These are phyloP conservation scores for Pandemis cinnamomeana DNA, from an alignment of 2,888 invertebrate genomes.

Conservation along the genomic window DNA sequence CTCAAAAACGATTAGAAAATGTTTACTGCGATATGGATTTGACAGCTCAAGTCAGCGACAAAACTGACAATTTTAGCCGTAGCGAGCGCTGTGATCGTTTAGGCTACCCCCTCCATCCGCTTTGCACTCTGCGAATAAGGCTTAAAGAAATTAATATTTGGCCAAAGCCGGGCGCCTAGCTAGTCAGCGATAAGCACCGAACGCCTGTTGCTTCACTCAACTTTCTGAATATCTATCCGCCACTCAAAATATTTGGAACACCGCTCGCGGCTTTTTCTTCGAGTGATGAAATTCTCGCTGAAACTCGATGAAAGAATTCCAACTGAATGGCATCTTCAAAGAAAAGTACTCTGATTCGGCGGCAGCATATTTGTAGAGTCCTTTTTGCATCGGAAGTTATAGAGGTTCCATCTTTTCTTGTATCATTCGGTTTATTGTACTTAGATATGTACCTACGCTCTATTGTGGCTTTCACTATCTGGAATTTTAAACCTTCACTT, in stretches of 20 bases:
- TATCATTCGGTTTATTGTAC: conserved; percentile 4
- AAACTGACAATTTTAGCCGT: too few relatives aligned
- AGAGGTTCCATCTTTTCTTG: conserved; percentile 22
- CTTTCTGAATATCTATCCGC: conserved; percentile 53
- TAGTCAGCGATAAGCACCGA: background rate
- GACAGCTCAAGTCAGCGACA: too few relatives aligned
- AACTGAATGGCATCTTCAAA: conserved; percentile 39
- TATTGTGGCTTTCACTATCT: too few relatives aligned
- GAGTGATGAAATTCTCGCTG: conserved; percentile 44
- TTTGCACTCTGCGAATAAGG: too few relatives aligned
- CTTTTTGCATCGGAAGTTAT: conserved; percentile 35
- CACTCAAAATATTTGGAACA: conserved; percentile 50
- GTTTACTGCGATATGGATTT: too few relatives aligned
- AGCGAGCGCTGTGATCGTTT: too few relatives aligned
- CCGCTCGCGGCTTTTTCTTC: conserved; percentile 45
- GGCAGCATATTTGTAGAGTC: conserved; percentile 27
- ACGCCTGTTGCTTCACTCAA: conserved; percentile 54
- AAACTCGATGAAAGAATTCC: conserved; percentile 41
- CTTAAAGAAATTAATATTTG: background rate
- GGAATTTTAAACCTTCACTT: too few relatives aligned
- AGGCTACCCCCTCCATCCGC: too few relatives aligned
- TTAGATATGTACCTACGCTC: too few relatives aligned
- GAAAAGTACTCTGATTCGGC: conserved; percentile 29
- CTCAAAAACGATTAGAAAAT: too few relatives aligned
- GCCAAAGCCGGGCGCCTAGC: background rate